These are phyloP conservation scores for Boloria selene DNA, from an alignment of 2,888 invertebrate genomes.

Conservation along the genomic window DNA sequence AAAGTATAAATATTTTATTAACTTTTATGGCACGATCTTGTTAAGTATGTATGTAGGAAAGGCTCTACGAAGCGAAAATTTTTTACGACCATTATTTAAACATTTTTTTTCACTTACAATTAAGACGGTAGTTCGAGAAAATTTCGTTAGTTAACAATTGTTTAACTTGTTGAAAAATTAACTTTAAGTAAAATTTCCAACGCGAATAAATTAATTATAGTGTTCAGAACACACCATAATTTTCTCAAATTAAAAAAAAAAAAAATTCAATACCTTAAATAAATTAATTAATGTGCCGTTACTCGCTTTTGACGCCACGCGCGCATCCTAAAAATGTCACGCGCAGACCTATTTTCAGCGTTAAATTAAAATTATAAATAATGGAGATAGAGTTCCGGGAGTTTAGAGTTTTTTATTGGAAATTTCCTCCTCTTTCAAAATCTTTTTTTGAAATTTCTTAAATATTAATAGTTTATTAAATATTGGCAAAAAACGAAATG, in stretches of 20 bases:
- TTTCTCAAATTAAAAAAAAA: no score
- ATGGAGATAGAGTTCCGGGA: constrained; percentile 7
- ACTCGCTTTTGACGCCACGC: no score
- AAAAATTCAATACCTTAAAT: no score
- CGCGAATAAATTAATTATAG: not conserved
- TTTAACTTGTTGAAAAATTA: constrained; percentile 16
- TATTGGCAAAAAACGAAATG: no score
- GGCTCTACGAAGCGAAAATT: not conserved
- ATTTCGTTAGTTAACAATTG: constrained; percentile 16
- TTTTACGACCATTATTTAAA: constrained; percentile 13
- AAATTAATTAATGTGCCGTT: no score
- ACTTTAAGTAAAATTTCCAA: constrained; percentile 8
- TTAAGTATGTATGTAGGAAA: no score
- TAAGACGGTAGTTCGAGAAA: constrained; percentile 10
- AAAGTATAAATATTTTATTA: no score
- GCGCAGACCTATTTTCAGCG: not conserved
- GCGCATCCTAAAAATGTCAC: no score
- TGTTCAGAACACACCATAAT: no score
- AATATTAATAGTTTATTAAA: no score
- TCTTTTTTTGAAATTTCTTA: not conserved
- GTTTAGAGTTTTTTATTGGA: constrained; percentile 8
- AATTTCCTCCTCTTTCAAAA: constrained; percentile 8
- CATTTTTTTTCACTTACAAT: constrained; percentile 11
- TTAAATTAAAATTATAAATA: constrained; percentile 8
- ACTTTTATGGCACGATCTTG: no score